A percentile compares a stretch with the other conserved stretches of the same genome.
phyloP scores from a whole-genome alignment of 2,113 vertebrate species.

The Alethe castanea region DNA sequence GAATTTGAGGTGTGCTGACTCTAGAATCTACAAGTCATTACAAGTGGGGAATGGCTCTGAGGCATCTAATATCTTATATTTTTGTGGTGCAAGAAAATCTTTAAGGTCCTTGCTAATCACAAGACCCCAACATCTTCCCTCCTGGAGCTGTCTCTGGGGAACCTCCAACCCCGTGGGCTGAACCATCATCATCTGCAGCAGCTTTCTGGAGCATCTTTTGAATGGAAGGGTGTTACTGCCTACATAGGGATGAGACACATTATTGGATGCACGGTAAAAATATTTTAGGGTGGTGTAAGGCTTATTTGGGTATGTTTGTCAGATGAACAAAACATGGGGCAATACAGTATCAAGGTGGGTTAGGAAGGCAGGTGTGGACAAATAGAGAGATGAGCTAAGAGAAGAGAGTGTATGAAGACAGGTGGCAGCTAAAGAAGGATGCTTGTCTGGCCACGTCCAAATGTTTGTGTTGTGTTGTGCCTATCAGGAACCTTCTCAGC shows the following conservation, averaged over 20 bases:
- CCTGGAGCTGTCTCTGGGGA: background rate
- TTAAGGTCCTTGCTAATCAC: background rate
- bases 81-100: background rate
- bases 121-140: background rate
- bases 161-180: background rate
- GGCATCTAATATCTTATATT: background rate
- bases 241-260: background rate
- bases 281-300: fast-evolving
- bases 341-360: background rate
- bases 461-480: background rate
- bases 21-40: background rate
- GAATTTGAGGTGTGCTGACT: background rate
- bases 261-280: background rate
- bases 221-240: background rate
- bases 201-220: background rate
- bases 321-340: background rate
- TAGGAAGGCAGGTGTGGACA: background rate
- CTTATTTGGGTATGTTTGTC: background rate
- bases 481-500: background rate
- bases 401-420: background rate
- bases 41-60: background rate
- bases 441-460: background rate
- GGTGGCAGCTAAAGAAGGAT: background rate
- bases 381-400: background rate
- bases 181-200: background rate